Evolutionary conservation across 2,888 invertebrate genomes (phyloP).

Genomic region (Acrocera orbiculus): DNA sequence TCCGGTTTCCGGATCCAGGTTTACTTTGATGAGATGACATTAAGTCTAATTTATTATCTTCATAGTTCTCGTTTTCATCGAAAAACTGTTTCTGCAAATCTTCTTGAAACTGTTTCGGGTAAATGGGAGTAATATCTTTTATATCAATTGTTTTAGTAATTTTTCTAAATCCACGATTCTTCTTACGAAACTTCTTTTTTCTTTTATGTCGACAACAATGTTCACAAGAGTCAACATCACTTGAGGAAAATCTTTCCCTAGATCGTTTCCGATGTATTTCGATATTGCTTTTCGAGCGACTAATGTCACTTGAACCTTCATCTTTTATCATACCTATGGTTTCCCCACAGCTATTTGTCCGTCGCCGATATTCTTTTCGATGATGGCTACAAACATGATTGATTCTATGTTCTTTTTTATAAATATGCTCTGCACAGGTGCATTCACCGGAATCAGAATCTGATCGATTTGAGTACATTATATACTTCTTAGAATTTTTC

Average conservation of each 20-base stretch:
- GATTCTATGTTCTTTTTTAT: constrained; percentile 22
- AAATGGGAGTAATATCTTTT: constrained; percentile 29
- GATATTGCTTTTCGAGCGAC: constrained; percentile 31
- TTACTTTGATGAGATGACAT: no score
- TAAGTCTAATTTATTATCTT: not conserved
- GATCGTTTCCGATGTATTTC: constrained; percentile 25
- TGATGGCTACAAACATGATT: constrained; percentile 24
- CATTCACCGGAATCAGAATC: constrained; percentile 23
- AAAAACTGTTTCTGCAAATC: not conserved
- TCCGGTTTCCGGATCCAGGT: constrained; percentile 24
- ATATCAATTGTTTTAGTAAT: no score
- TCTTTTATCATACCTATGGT: constrained; percentile 15
- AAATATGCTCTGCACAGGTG: constrained; percentile 24
- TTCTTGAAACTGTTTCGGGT: not conserved
- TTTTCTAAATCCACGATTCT: constrained; percentile 31
- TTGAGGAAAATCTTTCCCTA: constrained; percentile 19
- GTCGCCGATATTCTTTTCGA: constrained; percentile 21
- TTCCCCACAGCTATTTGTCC: constrained; percentile 29
- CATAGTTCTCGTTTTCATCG: not conserved
- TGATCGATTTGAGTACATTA: constrained; percentile 22
- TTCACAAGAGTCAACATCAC: constrained; percentile 35
- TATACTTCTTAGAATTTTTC: constrained; percentile 25
- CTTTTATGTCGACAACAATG: constrained; percentile 29
- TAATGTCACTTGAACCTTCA: constrained; percentile 23
- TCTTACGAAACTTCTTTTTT: constrained; percentile 31